phyloP scores from a whole-genome alignment of 2,888 invertebrate genomes.

The Leucophenga montana region DNA sequence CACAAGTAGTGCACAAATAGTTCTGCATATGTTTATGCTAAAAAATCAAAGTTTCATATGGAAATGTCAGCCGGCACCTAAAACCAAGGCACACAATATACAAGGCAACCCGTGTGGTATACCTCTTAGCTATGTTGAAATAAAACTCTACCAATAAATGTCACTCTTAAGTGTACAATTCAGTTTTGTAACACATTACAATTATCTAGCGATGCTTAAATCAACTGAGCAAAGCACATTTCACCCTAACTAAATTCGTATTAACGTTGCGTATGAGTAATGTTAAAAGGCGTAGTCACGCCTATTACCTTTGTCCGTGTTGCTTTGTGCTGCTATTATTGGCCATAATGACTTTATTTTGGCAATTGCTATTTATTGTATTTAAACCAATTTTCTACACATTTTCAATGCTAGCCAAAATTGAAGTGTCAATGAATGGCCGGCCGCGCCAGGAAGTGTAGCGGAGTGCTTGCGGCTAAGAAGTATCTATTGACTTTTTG shows the following conservation, averaged over 20 bases:
- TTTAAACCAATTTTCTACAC: constrained; percentile 15
- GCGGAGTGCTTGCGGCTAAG: not conserved
- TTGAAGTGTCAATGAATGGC: not conserved
- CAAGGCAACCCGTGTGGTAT: too few relatives aligned
- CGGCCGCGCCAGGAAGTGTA: not conserved
- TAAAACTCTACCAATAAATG: not conserved
- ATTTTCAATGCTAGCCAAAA: not conserved
- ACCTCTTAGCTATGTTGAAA: too few relatives aligned
- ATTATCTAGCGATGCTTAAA: too few relatives aligned
- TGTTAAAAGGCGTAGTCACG: not conserved
- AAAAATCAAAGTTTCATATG: too few relatives aligned
- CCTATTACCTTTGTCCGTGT: not conserved
- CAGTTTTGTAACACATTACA: too few relatives aligned
- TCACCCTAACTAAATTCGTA: not conserved
- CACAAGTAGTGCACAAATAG: too few relatives aligned
- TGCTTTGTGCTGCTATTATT: constrained; percentile 2
- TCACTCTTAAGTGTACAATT: not conserved
- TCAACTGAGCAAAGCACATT: not conserved
- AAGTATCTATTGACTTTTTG: constrained; percentile 32
- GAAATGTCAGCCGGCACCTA: too few relatives aligned
- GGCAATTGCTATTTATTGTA: constrained; percentile 1
- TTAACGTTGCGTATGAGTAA: constrained; percentile 13
- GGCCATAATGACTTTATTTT: constrained; percentile 20
- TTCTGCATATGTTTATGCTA: too few relatives aligned
- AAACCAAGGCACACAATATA: too few relatives aligned